These are phyloP conservation scores for Watsonalla cultraria DNA, from an alignment of 2,888 invertebrate species.

Conservation along the genomic window DNA sequence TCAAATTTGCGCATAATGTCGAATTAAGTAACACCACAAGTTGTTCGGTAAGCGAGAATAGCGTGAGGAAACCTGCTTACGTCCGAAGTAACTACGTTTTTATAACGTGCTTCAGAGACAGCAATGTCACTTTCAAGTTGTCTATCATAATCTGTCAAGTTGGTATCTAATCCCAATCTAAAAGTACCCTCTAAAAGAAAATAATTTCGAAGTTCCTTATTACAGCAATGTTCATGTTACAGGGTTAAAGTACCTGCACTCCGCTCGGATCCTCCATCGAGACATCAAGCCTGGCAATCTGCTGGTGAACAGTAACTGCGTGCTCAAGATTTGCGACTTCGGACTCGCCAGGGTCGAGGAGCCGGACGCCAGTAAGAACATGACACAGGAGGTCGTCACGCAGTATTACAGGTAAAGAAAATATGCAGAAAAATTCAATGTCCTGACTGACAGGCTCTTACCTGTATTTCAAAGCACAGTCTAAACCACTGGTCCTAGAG, in stretches of 20 bases:
- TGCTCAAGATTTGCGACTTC: constrained; percentile 99
- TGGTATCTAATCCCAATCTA: no score
- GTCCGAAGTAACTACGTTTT: no score
- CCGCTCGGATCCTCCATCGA: constrained; percentile 97
- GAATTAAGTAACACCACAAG: neutral
- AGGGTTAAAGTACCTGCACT: constrained; percentile 99
- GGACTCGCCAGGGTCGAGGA: constrained; percentile 99
- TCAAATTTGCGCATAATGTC: neutral
- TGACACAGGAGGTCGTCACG: constrained; percentile 99
- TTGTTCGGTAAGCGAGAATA: neutral
- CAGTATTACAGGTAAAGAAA: constrained; percentile 90
- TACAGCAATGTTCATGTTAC: constrained; percentile 19
- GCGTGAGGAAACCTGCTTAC: no score
- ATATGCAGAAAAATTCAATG: no score
- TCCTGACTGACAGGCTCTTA: no score
- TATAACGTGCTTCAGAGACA: no score
- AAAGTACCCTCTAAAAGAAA: no score
- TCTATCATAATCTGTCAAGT: no score
- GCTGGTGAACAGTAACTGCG: constrained; percentile 99
- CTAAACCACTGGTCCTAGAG: no score
- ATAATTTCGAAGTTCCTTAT: no score
- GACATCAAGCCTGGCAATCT: constrained; percentile 99
- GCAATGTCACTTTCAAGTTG: no score
- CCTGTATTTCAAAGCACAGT: no score
- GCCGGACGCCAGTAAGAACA: constrained; percentile 93